phyloP scores from a whole-genome alignment of 2,113 vertebrate species.

The Panthera leo region DNA sequence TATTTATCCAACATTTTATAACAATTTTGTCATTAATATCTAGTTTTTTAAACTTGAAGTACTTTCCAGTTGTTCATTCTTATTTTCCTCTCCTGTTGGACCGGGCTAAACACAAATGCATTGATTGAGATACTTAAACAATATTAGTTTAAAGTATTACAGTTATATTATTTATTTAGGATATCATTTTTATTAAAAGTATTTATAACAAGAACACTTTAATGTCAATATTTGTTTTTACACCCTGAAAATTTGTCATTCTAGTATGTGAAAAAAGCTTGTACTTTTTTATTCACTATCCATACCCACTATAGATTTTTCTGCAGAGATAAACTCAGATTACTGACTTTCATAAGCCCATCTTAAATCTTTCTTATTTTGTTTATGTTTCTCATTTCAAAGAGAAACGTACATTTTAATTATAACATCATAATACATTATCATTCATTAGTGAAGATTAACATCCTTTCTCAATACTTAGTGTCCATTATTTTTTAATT shows the following conservation, averaged over 20 bases:
- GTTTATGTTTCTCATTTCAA: background rate
- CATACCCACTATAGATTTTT: background rate
- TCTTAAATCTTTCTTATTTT: background rate
- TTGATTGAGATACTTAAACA: background rate
- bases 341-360: background rate
- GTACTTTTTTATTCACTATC: background rate
- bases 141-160: background rate
- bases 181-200: background rate
- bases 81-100: background rate
- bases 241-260: background rate
- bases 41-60: background rate
- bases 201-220: background rate
- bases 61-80: background rate
- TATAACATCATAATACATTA: background rate
- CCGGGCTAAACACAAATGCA: background rate
- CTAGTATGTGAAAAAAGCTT: background rate
- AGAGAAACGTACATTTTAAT: slow-evolving; percentile 35
- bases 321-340: background rate
- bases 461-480: background rate
- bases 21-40: background rate
- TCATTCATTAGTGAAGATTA: slow-evolving; percentile 9
- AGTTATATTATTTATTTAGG: background rate
- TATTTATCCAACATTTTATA: background rate
- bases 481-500: background rate
- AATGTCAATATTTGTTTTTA: background rate